Percentiles rank a stretch among this genome's conserved stretches.
phyloP scores from a whole-genome alignment of 2,797 vertebrate genomes.

The Jordanella pulchra region DNA sequence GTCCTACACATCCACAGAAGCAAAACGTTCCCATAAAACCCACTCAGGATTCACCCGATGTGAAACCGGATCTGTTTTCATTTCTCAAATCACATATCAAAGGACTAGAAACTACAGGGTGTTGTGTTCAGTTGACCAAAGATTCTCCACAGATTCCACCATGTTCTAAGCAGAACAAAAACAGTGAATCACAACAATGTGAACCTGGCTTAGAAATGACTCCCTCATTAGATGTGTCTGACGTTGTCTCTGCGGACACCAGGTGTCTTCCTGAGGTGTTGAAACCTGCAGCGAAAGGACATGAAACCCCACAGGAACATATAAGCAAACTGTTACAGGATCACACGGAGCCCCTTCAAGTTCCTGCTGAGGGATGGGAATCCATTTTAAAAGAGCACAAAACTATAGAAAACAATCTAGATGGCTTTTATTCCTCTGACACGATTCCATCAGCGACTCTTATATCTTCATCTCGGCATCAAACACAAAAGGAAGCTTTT shows the following conservation, averaged over 20 bases:
- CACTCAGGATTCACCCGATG: background rate
- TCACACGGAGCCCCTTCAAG: conserved; percentile 16
- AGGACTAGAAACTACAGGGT: conserved; percentile 16
- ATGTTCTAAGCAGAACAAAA: background rate
- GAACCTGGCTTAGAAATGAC: conserved; percentile 8
- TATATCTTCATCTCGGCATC: conserved; percentile 1
- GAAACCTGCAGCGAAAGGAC: conserved; percentile 4
- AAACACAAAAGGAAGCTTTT: conserved; percentile 9
- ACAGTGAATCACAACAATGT: background rate
- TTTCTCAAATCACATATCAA: conserved; percentile 31
- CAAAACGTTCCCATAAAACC: background rate
- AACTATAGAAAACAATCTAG: background rate
- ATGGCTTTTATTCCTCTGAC: background rate
- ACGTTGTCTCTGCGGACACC: background rate
- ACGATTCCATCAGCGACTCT: background rate
- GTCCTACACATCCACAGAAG: background rate
- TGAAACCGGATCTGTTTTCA: conserved; percentile 41
- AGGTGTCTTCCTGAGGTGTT: conserved; percentile 1
- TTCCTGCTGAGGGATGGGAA: conserved; percentile 14
- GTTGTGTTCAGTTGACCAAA: conserved; percentile 16
- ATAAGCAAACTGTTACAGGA: conserved; percentile 14
- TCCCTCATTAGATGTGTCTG: background rate
- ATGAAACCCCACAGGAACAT: conserved; percentile 13
- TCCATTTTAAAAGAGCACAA: conserved; percentile 22
- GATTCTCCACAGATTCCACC: conserved; percentile 19